Percentiles rank a stretch among this genome's conserved stretches.
Evolutionary conservation across 1,140 invertebrate genomes (phyloP).

Genomic region (Drosophila willistoni): DNA sequence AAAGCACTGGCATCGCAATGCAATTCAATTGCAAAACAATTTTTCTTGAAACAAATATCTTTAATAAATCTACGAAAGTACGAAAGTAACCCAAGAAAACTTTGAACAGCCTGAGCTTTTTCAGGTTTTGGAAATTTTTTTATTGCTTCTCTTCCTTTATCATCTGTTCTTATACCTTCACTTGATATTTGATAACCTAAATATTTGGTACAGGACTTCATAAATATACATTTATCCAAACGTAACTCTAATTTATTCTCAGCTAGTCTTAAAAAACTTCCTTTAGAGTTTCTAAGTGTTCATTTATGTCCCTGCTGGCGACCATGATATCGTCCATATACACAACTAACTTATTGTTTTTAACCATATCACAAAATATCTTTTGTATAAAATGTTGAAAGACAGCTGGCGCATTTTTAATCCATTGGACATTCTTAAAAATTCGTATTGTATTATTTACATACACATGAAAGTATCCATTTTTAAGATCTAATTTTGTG

Average conservation of each 20-base stretch:
- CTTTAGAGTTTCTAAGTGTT: not conserved
- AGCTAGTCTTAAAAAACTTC: not conserved
- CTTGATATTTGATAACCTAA: constrained; percentile 6
- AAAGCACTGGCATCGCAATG: no score
- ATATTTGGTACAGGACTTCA: constrained; percentile 6
- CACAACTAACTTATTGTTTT: not conserved
- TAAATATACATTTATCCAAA: constrained; percentile 10
- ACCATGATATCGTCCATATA: not conserved
- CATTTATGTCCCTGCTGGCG: not conserved
- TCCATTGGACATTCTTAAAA: no score
- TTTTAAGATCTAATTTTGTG: no score
- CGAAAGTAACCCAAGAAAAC: not conserved
- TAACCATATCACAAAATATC: constrained; percentile 8
- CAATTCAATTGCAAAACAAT: not conserved
- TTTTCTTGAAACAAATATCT: not conserved
- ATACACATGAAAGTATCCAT: not conserved
- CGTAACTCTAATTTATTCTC: constrained; percentile 11
- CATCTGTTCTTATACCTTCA: constrained; percentile 7
- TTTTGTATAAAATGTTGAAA: not conserved
- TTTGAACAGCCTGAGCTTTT: not conserved
- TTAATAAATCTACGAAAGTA: constrained; percentile 2
- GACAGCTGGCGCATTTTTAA: no score
- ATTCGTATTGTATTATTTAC: no score
- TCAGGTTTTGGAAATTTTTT: not conserved
- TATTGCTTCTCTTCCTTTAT: not conserved